These are phyloP conservation scores for Cyprinodon diabolis DNA, from an alignment of 2,797 vertebrate species.

Conservation along the genomic window DNA sequence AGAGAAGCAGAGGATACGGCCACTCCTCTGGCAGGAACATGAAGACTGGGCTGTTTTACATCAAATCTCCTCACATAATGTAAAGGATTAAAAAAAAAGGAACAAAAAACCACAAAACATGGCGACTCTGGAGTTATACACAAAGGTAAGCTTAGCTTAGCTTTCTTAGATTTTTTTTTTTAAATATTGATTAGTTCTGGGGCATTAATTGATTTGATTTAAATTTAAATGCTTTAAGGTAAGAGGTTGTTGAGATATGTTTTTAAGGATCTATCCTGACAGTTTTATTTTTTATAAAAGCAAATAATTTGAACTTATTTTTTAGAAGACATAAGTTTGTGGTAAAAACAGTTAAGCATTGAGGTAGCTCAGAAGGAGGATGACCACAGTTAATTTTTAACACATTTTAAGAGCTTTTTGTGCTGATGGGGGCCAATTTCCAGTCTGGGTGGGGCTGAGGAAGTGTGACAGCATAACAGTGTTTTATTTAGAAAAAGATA, in stretches of 20 bases:
- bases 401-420: slow-evolving; percentile 71
- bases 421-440: slow-evolving; percentile 78
- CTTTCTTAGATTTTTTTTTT: too few species aligned
- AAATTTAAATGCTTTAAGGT: neutral
- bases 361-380: slow-evolving; percentile 41
- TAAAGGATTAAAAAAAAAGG: slow-evolving; percentile 4
- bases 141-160: slow-evolving; percentile 73
- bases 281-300: neutral
- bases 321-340: neutral
- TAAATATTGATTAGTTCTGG: too few species aligned
- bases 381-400: slow-evolving; percentile 85
- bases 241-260: neutral
- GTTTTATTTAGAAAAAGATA: slow-evolving; percentile 12
- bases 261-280: neutral
- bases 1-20: slow-evolving; percentile 30
- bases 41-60: neutral
- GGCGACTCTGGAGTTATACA: slow-evolving; percentile 79
- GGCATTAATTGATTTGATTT: too few species aligned
- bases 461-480: slow-evolving; percentile 16
- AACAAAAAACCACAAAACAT: slow-evolving; percentile 44
- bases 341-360: slow-evolving; percentile 56
- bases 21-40: slow-evolving; percentile 5
- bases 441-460: slow-evolving; percentile 49
- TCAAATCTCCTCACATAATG: neutral
- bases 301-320: neutral